A percentile compares a stretch with the other conserved stretches of the same genome.
Evolutionary conservation across 2,797 vertebrate genomes (phyloP).

Genomic region (Limnodromus scolopaceus): DNA sequence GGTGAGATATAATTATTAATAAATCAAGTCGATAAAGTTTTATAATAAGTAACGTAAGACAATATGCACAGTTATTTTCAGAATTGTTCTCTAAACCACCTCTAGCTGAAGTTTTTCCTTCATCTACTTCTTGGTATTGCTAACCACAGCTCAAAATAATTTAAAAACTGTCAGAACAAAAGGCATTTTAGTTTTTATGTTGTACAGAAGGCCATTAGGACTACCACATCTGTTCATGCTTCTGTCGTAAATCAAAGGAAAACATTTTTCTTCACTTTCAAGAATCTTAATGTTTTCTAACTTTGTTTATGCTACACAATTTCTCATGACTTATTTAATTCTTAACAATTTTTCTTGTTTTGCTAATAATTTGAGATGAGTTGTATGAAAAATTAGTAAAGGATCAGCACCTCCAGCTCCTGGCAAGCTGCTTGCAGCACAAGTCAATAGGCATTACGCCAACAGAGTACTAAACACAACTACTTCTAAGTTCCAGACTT

Average conservation of each 20-base stretch:
- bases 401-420: background rate
- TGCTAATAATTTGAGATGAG: background rate
- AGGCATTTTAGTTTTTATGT: conserved; percentile 54
- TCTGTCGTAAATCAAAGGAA: conserved; percentile 13
- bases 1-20: background rate
- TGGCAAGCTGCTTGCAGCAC: background rate
- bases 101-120: background rate
- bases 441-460: background rate
- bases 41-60: background rate
- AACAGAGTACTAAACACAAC: background rate
- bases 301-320: background rate
- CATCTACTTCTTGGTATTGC: background rate
- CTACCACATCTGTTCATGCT: conserved; percentile 39
- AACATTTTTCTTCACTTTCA: conserved; percentile 26
- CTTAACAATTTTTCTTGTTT: background rate
- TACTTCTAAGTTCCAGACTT: background rate
- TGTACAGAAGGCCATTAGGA: conserved; percentile 57
- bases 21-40: background rate
- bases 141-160: background rate
- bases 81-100: background rate
- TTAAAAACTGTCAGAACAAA: conserved; percentile 47
- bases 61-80: background rate
- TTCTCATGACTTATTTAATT: background rate
- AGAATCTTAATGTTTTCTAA: conserved; percentile 21
- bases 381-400: background rate